These are phyloP conservation scores for Chrysopilus asiliformis DNA, from an alignment of 2,888 invertebrate genomes.

Conservation along the genomic window DNA sequence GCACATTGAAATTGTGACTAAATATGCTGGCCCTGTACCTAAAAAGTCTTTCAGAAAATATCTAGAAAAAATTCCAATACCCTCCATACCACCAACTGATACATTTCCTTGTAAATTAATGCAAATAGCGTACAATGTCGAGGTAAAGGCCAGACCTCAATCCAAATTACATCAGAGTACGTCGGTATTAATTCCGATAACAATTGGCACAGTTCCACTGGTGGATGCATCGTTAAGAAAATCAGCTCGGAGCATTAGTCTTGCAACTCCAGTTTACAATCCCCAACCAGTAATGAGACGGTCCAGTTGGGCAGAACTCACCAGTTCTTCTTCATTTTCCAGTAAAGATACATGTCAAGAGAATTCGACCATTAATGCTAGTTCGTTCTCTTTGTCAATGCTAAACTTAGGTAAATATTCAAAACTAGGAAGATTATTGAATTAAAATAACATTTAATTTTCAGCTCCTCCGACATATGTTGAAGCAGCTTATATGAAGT, in stretches of 20 bases:
- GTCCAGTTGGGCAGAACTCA: too few relatives aligned
- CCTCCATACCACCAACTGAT: conserved; percentile 31
- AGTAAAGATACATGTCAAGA: too few relatives aligned
- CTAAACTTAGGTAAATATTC: not conserved
- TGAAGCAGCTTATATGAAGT: conserved; percentile 30
- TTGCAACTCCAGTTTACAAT: conserved; percentile 12
- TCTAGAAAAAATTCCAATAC: conserved; percentile 27
- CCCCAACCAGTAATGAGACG: too few relatives aligned
- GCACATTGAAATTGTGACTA: not conserved
- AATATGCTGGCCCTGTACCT: not conserved
- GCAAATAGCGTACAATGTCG: conserved; percentile 1
- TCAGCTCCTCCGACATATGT: conserved; percentile 34
- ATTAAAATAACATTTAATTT: conserved; percentile 6
- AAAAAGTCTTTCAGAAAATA: conserved; percentile 17
- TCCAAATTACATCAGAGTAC: conserved; percentile 26
- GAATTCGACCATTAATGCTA: too few relatives aligned
- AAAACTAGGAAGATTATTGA: not conserved
- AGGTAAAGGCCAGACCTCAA: conserved; percentile 14
- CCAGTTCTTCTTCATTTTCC: too few relatives aligned
- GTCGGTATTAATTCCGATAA: conserved; percentile 26
- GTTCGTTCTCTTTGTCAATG: too few relatives aligned
- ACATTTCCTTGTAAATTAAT: not conserved
- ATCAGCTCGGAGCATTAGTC: not conserved
- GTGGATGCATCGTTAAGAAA: conserved; percentile 8
- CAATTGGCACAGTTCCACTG: conserved; percentile 32